phyloP scores from a whole-genome alignment of 2,113 vertebrate species.

The Ginglymostoma cirratum region DNA sequence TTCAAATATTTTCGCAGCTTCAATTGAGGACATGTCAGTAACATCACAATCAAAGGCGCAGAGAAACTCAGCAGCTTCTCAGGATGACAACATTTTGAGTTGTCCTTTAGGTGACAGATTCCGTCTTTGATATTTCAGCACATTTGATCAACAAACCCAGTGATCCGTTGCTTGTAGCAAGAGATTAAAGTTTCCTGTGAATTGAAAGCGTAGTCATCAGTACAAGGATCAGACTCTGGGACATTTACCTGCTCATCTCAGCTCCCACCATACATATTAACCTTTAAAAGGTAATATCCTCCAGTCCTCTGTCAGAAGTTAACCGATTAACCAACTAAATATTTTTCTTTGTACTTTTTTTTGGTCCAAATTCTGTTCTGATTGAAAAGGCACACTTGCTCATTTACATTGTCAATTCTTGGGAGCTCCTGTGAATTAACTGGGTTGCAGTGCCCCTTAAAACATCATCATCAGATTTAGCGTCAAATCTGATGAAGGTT shows the following conservation, averaged over 20 bases:
- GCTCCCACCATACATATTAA: neutral
- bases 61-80: neutral
- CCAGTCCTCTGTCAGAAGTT: neutral
- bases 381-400: neutral
- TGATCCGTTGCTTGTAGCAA: conserved; percentile 26
- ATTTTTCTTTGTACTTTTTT: neutral
- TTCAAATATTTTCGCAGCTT: neutral
- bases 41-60: neutral
- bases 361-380: neutral
- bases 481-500: neutral
- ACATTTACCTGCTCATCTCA: neutral
- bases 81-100: neutral
- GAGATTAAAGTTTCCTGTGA: conserved; percentile 10
- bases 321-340: neutral
- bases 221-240: neutral
- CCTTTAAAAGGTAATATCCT: neutral
- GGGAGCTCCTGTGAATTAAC: neutral
- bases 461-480: neutral
- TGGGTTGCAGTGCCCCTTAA: neutral
- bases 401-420: neutral
- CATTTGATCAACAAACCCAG: conserved; percentile 15
- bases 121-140: conserved; percentile 13
- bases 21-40: neutral
- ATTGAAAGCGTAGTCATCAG: conserved; percentile 4
- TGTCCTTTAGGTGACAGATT: neutral